phyloP scores from a whole-genome alignment of 2,113 vertebrate genomes.

The Stictonetta naevosa region DNA sequence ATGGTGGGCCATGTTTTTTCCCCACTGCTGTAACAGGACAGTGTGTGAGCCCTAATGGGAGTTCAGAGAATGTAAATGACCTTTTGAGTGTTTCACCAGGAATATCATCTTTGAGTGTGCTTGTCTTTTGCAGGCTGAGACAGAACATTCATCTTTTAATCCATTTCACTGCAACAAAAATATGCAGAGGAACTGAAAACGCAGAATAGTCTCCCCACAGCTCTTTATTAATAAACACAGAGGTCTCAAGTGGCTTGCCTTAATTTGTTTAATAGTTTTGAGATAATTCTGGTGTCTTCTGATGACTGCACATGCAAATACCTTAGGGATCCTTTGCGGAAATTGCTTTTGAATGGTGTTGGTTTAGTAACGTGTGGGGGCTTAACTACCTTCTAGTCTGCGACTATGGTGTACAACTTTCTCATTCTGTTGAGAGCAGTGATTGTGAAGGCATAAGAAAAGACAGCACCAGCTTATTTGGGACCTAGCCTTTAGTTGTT shows the following conservation, averaged over 20 bases:
- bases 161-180: slow-evolving; percentile 1
- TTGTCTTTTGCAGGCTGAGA: background rate
- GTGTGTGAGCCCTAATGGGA: background rate
- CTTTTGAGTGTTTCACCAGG: background rate
- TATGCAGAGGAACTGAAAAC: background rate
- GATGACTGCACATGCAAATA: background rate
- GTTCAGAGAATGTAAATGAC: background rate
- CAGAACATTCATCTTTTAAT: background rate
- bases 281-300: background rate
- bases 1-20: background rate
- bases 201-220: background rate
- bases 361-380: background rate
- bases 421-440: background rate
- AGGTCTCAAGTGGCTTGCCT: slow-evolving; percentile 1
- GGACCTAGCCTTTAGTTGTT: background rate
- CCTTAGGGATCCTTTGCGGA: background rate
- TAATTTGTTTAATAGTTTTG: slow-evolving; percentile 29
- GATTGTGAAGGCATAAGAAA: background rate
- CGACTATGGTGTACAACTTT: background rate
- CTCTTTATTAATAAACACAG: slow-evolving; percentile 22
- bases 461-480: background rate
- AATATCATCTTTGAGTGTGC: background rate
- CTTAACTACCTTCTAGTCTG: background rate
- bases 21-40: background rate
- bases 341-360: slow-evolving; percentile 3